Evolutionary conservation across 2,888 invertebrate genomes (phyloP).

Genomic region (Gastracanthus pulcherrimus): DNA sequence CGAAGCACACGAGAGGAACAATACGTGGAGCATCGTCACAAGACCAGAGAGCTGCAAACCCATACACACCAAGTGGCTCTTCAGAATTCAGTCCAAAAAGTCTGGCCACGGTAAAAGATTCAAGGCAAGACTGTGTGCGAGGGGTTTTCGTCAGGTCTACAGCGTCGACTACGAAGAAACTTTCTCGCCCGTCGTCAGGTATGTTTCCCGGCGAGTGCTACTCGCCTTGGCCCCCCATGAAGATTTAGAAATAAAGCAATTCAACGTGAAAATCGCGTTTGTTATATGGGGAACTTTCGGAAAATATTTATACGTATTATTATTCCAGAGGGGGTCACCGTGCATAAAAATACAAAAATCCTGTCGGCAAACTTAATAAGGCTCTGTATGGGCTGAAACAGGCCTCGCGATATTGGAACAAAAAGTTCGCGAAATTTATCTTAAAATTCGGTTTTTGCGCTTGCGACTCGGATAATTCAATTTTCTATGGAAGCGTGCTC

Average conservation of each 20-base stretch:
- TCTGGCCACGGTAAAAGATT: too few relatives aligned
- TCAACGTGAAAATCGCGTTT: conserved; percentile 50
- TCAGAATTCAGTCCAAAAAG: conserved; percentile 9
- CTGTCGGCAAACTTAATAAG: background rate
- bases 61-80: conserved; percentile 54
- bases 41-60: background rate
- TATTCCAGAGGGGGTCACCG: too few relatives aligned
- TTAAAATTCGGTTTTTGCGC: background rate
- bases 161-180: conserved; percentile 55
- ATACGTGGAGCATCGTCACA: conserved; percentile 35
- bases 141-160: too few relatives aligned
- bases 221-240: conserved; percentile 6
- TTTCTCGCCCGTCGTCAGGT: conserved; percentile 64
- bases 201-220: conserved; percentile 56
- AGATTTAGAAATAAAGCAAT: conserved; percentile 13
- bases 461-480: too few relatives aligned
- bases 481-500: too few relatives aligned
- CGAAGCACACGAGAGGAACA: conserved; percentile 31
- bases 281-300: conserved; percentile 14
- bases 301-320: conserved; percentile 14
- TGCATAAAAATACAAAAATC: too few relatives aligned
- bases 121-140: too few relatives aligned
- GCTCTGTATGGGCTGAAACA: conserved; percentile 10
- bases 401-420: background rate
- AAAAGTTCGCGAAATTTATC: background rate